Base-by-base conservation (phyloP, 1,140 invertebrate genomes). In the Probaryconus sp. region DNA sequence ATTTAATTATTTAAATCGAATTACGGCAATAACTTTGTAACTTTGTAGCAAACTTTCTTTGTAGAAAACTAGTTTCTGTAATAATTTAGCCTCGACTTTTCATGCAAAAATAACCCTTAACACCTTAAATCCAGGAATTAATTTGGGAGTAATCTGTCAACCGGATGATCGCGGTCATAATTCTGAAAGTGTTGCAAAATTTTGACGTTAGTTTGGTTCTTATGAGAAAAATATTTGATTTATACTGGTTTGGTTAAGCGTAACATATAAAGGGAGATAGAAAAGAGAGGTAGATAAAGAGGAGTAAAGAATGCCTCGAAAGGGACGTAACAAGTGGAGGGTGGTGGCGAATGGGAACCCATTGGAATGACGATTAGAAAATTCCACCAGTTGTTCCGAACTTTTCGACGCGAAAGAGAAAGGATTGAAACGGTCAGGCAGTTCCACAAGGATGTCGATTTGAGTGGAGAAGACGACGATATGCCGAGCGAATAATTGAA, bases 331-430 rank as follows among this genome's bases (percentile, higher is more conserved):
- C 43, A 26, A 31, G 17, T 45, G 63, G 56, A 75, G 65, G 21
- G 47, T 45, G 65, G 9, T 28, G 43, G 28, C 30, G 28, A 42
- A 18, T 20, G 21, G 40, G 28, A 64, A 64, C 42, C 61, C 71
- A 67, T 76, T 78, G 81, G 81, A 85, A 85, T 80, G 82, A 77
- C 77, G 84, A 85, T 85, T 85, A 85, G 78, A 83, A 85, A 86
- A 85, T 85, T 85, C 83, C 82, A 78, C 74, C 20, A 77, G 72
- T 64, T 45, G 45, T 35, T 50, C 56, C n/a, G 35, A 33, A 56
- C 47, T 68, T 48, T 67, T 35, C 43, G 24, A 51, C 13, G n/a
- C 40, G 48, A 55, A 28, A 40, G 33, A 24, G 42, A 55, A 47
- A 55, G 35, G 35, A 58, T 38, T 68, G 26, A 7, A 60, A 60